Evolutionary conservation across 1,140 invertebrate species (phyloP), one percentile per base, ranked within the genome.

Genomic region (Drosophila rufa): DNA sequence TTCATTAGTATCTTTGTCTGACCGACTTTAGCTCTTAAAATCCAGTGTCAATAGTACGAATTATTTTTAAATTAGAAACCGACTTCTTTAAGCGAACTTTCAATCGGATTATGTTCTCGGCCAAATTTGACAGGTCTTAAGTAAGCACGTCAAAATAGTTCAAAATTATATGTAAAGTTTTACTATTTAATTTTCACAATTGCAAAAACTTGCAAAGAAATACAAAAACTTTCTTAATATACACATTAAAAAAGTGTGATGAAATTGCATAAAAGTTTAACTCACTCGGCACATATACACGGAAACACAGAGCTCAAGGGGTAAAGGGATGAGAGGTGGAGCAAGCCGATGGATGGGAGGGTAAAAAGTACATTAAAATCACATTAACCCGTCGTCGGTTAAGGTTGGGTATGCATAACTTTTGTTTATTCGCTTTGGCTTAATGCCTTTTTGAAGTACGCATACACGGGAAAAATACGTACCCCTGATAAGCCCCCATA

Each of bases 331-430:
- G 22, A 36, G n/a, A n/a, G 50, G 33, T 38, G 15, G 19, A 47
- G 27, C 15, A n/a, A 45, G 36, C 12, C 3, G 55, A 42, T 42
- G 12, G 22, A 27, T 17, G 43, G 47, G 19, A 45, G 48, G 56
- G 55, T 70, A 90, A 90, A 90, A 90, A 89, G 84, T 89, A 89
- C 84, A 89, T 89, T 89, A 89, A 89, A 89, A 89, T 89, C 85
- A 90, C 84, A 89, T 89, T 89, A 89, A 90, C 84, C 84, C 84
- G 85, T 89, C 84, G 89, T 79, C 85, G 81, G 68, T 81, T 75
- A 89, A 84, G 81, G 59, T 65, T 80, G 80, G 77, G 85, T 90
- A 79, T 87, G 75, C 80, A 79, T 75, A 90, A 90, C 85, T 90
- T 90, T 89, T 89, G 84, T 90, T 89, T 89, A 87, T 87, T 75